These are phyloP conservation scores for Simalia tracyae DNA, from an alignment of 2,797 vertebrate genomes.

Conservation along the genomic window DNA sequence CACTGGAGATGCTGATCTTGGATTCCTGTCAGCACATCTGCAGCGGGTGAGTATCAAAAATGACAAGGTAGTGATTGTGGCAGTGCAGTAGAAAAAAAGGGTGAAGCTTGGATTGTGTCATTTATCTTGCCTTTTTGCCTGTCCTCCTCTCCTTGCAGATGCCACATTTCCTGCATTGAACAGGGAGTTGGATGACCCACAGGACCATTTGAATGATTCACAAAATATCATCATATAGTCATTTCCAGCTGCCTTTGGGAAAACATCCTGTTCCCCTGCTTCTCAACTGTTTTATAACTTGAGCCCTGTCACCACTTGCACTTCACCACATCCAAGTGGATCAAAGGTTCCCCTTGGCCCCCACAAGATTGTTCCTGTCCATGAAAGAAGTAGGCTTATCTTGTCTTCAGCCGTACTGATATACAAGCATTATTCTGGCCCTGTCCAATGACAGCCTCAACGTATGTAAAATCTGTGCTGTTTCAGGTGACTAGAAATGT, in stretches of 20 bases:
- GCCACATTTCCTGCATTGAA: background rate
- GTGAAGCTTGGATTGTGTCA: background rate
- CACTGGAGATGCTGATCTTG: background rate
- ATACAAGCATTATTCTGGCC: background rate
- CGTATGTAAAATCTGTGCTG: background rate
- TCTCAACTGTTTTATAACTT: background rate
- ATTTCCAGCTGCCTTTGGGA: background rate
- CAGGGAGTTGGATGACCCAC: background rate
- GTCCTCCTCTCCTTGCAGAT: background rate
- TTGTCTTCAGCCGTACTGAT: background rate
- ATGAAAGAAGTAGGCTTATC: background rate
- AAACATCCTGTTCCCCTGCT: background rate
- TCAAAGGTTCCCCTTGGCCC: background rate
- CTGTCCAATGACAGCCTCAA: background rate
- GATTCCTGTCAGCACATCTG: background rate
- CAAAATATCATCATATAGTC: background rate
- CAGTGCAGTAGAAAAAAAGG: background rate
- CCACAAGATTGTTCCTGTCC: background rate
- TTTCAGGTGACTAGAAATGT: background rate
- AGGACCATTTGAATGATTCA: background rate
- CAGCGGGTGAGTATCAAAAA: background rate
- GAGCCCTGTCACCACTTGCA: background rate
- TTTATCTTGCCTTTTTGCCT: background rate
- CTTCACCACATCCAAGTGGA: background rate
- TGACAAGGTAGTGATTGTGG: background rate